Evolutionary conservation across 92 coral and sea anemone genomes (phyloP).

Genomic region (Isaurus tuberculatus): DNA sequence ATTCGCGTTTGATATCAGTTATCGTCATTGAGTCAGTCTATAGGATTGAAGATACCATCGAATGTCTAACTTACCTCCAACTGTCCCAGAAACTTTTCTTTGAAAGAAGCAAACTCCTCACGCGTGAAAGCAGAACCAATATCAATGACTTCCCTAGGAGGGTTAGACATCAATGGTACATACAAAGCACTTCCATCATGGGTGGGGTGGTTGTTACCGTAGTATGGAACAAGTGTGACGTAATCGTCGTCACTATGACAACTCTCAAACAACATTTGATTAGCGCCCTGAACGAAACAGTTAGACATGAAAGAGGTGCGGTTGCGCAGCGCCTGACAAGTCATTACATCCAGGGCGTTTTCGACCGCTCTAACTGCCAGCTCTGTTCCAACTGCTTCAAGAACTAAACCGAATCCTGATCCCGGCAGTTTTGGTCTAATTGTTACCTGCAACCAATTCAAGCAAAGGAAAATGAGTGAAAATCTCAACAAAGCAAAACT

Average conservation of each 20-base stretch:
- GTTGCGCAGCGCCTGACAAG: slow-evolving; percentile 69
- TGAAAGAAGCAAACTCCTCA: slow-evolving; percentile 76
- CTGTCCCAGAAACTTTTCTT: slow-evolving; percentile 85
- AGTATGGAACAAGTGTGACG: slow-evolving; percentile 88
- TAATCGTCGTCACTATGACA: slow-evolving; percentile 82
- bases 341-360: slow-evolving; percentile 74
- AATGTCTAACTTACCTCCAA: slow-evolving; percentile 45
- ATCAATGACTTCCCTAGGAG: slow-evolving; percentile 44
- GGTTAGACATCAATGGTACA: slow-evolving; percentile 82
- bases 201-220: slow-evolving; percentile 84
- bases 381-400: slow-evolving; percentile 93
- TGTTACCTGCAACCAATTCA: slow-evolving; percentile 42
- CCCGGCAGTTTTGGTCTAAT: slow-evolving; percentile 89
- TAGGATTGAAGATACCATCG: too few species aligned
- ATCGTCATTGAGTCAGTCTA: background rate
- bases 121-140: slow-evolving; percentile 55
- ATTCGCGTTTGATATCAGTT: too few species aligned
- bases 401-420: slow-evolving; percentile 75
- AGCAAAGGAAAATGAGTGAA: background rate
- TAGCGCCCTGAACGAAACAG: slow-evolving; percentile 93
- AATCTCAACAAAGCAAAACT: too few species aligned
- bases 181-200: slow-evolving; percentile 87
- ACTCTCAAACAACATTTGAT: slow-evolving; percentile 84
- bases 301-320: slow-evolving; percentile 85
- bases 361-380: slow-evolving; percentile 87